Base-by-base conservation (phyloP, 2,113 vertebrate genomes). In the Microcebus griseorufus region DNA sequence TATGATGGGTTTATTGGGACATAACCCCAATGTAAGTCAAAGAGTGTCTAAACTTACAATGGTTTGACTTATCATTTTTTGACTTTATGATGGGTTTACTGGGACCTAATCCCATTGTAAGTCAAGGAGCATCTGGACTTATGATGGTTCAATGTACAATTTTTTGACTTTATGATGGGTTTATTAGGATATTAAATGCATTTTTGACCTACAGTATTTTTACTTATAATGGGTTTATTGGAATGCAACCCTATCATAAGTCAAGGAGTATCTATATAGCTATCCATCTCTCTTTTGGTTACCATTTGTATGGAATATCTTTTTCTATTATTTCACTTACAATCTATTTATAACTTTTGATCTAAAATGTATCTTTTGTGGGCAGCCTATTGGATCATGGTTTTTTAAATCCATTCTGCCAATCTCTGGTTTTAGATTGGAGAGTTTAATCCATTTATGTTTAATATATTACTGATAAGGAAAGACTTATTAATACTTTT, bases 361-460 rank as follows among this genome's bases (percentile, higher is more conserved):
- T 78, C 37, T 72, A 70, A 78, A 73, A 17, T 62, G 22, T 70
- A 9, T 73, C 45, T 79, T 75, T 69, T 45, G 39, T 93, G 23
- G 20, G 70, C 29, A 75, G 10, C 17, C 64, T 88, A 72, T 60
- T 92, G 9, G 62, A 73, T 94, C 25, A 45, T 72, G 37, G 2
- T 67, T 32, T 58, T 69, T 70, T 65, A 93, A 93, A 94, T 78
- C 18, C 34, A 58, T 14, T 70, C 64, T 93, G n/a, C 17, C 62
- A 80, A 5, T 89, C 53, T 80, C 27, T 95, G 45, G 55, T 45
- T 94, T 62, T 82, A 60, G 37, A 78, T 78, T 53, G 48, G 23
- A 92, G 83, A 75, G 65, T 78, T 97, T 70, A 45, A 78, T 69
- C 65, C 34, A 82, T 69, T 93, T 94, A 53, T n/a, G 45, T 88